Percentiles rank a stretch among this genome's conserved stretches.
Evolutionary conservation across 2,113 vertebrate genomes (phyloP).

Genomic region (Eublepharis macularius): DNA sequence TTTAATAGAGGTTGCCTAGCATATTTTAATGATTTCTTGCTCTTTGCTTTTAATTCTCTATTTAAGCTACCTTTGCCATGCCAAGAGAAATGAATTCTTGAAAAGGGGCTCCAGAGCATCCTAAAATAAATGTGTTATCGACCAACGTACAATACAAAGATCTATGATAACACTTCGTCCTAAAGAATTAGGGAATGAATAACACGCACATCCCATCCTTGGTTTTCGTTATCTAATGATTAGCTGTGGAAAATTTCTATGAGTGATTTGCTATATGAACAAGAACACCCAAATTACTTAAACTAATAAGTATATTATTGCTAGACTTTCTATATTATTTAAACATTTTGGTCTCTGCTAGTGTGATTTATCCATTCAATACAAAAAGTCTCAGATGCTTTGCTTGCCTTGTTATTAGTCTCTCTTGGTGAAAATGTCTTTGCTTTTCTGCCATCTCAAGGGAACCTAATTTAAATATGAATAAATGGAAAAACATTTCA

Average conservation of each 20-base stretch:
- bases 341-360: slow-evolving; percentile 61
- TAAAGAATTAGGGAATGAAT: slow-evolving; percentile 38
- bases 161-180: slow-evolving; percentile 29
- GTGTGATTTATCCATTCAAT: slow-evolving; percentile 64
- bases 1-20: neutral
- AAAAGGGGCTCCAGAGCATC: slow-evolving; percentile 32
- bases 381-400: slow-evolving; percentile 68
- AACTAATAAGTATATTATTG: slow-evolving; percentile 44
- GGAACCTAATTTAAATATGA: slow-evolving; percentile 77
- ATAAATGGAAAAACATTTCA: slow-evolving; percentile 63
- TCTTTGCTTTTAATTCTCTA: slow-evolving; percentile 43
- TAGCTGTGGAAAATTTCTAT: slow-evolving; percentile 35
- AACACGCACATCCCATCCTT: slow-evolving; percentile 20
- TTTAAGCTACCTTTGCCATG: slow-evolving; percentile 16
- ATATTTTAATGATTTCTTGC: slow-evolving; percentile 44
- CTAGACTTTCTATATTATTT: slow-evolving; percentile 58
- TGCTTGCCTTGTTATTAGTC: slow-evolving; percentile 69
- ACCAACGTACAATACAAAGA: neutral
- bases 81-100: slow-evolving; percentile 35
- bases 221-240: slow-evolving; percentile 43
- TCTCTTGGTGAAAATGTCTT: slow-evolving; percentile 73
- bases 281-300: slow-evolving; percentile 53
- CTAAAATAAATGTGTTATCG: slow-evolving; percentile 12
- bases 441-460: slow-evolving; percentile 74
- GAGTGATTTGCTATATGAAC: slow-evolving; percentile 35